These are phyloP conservation scores for Proteles cristata DNA, from an alignment of 2,113 vertebrate genomes.

Conservation along the genomic window DNA sequence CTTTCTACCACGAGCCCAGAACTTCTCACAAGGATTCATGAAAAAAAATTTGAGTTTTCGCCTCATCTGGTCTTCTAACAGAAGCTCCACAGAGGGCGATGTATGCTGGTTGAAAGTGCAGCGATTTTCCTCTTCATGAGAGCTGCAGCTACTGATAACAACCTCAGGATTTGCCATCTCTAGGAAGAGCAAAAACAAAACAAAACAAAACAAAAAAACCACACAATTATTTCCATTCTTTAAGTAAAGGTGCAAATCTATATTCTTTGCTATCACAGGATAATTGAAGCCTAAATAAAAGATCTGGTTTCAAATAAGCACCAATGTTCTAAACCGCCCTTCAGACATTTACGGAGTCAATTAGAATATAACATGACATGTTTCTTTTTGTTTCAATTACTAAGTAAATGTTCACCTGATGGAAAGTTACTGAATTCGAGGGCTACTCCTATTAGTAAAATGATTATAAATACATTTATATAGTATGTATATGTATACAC, in stretches of 20 bases:
- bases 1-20: conserved; percentile 94
- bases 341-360: background rate
- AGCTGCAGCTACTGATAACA: conserved; percentile 71
- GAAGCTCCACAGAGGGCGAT: conserved; percentile 78
- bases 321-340: background rate
- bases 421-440: conserved; percentile 1
- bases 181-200: conserved; percentile 58
- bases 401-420: background rate
- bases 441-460: background rate
- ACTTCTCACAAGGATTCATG: conserved; percentile 98
- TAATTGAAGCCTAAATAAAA: background rate
- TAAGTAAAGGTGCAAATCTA: background rate
- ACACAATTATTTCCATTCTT: background rate
- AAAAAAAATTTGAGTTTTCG: conserved; percentile 96
- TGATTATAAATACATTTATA: background rate
- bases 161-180: conserved; percentile 85
- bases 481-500: background rate
- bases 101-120: conserved; percentile 70
- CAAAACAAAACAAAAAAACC: too few relatives aligned
- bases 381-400: background rate
- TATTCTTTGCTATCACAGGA: background rate
- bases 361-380: background rate
- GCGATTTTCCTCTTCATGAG: conserved; percentile 70
- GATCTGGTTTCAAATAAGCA: background rate
- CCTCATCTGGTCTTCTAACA: conserved; percentile 91